Base-by-base conservation (phyloP, 2,113 vertebrate genomes). In the Acrocephalus arundinaceus region DNA sequence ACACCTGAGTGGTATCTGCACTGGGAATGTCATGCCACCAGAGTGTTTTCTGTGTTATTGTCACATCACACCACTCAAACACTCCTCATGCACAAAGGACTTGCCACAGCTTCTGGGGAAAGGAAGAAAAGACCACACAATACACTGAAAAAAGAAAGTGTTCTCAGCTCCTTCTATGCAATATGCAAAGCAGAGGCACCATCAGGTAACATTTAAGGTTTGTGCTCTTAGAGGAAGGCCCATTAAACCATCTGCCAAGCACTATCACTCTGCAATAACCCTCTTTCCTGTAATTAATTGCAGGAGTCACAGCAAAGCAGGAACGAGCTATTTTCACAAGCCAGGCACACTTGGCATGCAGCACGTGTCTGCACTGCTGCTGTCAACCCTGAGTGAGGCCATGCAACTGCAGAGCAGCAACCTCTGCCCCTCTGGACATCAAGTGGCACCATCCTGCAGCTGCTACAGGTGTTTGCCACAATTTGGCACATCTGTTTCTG, bases 281-380 rank as follows among this genome's bases (percentile, higher is more conserved):
- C 87, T 63, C 82, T 55, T 96, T 87, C 63, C 93, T 88, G 72
- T 80, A 77, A 85, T 93, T 90, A 96, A 93, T 46, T 83, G 66
- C 11, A 76, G 49, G 13, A 94, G 63, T 48, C 65, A 75, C 30
- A 6, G 81, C 82, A 77, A 63, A 76, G 83, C 67, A 91, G 59
- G 41, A 86, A 93, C 0, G 16, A 62, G 70, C 87, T 73, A 46
- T 87, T 96, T 88, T 88, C 94, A 80, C 90, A 80, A 5, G 27
- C 45, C 74, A 91, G 75, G 55, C 35, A 35, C 19, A 46, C 72
- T 74, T 91, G 55, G 71, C 24, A 84, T 45, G 59, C 78, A 93
- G 85, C 87, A 24, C 21, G 7, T 58, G 67, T 46, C 89, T 87
- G 89, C 88, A 43, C 58, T 83, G 87, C 87, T 79, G 81, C 89